phyloP scores from a whole-genome alignment of 2,113 vertebrate genomes.

The Elgaria multicarinata region DNA sequence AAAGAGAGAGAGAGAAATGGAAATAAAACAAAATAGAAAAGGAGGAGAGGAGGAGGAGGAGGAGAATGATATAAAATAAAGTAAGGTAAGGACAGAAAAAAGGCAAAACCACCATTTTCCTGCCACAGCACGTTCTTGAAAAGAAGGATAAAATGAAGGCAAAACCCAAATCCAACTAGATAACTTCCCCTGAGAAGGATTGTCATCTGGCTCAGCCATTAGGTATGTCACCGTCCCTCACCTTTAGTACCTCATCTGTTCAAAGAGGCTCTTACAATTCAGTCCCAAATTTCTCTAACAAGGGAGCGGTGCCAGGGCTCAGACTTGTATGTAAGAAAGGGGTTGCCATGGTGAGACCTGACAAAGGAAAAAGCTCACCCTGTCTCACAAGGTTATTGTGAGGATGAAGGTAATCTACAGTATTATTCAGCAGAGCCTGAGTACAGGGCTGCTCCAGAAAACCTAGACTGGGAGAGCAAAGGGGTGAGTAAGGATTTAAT shows the following conservation, averaged over 20 bases:
- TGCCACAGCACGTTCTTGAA: slow-evolving; percentile 27
- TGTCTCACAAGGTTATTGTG: background rate
- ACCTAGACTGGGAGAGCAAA: background rate
- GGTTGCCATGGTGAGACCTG: background rate
- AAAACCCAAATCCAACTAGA: slow-evolving; percentile 13
- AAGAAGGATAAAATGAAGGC: slow-evolving; percentile 23
- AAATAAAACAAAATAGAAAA: slow-evolving; percentile 55
- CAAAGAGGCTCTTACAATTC: background rate
- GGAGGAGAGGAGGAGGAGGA: slow-evolving; percentile 61
- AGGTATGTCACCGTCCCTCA: background rate
- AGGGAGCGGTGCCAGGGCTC: background rate
- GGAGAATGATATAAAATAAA: slow-evolving; percentile 58
- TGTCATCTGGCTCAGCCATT: background rate
- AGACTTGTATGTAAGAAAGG: background rate
- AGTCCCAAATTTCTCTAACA: background rate
- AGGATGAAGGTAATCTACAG: background rate
- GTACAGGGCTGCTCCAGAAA: background rate
- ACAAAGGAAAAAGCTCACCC: background rate
- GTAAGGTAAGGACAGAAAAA: slow-evolving; percentile 69
- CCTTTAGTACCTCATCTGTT: background rate
- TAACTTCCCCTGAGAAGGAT: background rate
- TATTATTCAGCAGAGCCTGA: background rate
- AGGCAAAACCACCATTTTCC: slow-evolving; percentile 60
- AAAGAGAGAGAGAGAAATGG: slow-evolving; percentile 63
- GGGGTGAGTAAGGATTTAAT: background rate